These are phyloP conservation scores for Micromesistius poutassou DNA, from an alignment of 2,797 vertebrate genomes.

Conservation along the genomic window DNA sequence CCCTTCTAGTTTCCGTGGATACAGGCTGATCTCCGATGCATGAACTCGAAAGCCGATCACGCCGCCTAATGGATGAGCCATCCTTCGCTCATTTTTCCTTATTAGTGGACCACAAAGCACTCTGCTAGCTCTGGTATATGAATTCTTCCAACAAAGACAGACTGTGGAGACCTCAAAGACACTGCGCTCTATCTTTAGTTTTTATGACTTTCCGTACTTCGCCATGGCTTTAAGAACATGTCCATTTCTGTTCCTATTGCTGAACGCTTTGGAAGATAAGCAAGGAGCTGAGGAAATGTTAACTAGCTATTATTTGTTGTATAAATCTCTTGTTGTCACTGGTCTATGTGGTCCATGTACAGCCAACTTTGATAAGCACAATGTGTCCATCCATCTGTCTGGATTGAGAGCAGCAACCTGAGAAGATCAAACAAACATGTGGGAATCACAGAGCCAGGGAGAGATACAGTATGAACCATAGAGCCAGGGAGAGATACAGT, in stretches of 20 bases:
- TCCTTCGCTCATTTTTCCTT: slow-evolving; percentile 17
- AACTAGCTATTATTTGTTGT: not conserved
- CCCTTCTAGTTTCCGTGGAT: not conserved
- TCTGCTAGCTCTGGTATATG: not conserved
- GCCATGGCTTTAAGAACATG: slow-evolving; percentile 18
- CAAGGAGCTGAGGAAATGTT: not conserved
- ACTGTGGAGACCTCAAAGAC: not conserved
- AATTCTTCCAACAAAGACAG: not conserved
- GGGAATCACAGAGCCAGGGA: slow-evolving; percentile 41
- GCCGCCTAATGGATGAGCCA: slow-evolving; percentile 2
- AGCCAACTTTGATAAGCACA: not conserved
- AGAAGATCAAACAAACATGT: slow-evolving; percentile 42
- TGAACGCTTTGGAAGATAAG: not conserved
- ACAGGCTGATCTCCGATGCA: slow-evolving; percentile 19
- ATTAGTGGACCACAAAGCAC: slow-evolving; percentile 9
- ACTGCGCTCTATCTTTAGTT: slow-evolving; percentile 3
- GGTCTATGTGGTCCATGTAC: slow-evolving; percentile 7
- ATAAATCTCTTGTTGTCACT: not conserved
- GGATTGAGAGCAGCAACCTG: slow-evolving; percentile 24
- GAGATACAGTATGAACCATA: too few relatives aligned
- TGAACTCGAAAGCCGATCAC: slow-evolving; percentile 10
- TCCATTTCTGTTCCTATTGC: slow-evolving; percentile 17
- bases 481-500: too few relatives aligned
- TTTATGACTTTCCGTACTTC: slow-evolving; percentile 11
- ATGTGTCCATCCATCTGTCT: slow-evolving; percentile 4